Conservation (phyloP, 2,113 vertebrate genomes). For the Neolamprologus sp. region DNA sequence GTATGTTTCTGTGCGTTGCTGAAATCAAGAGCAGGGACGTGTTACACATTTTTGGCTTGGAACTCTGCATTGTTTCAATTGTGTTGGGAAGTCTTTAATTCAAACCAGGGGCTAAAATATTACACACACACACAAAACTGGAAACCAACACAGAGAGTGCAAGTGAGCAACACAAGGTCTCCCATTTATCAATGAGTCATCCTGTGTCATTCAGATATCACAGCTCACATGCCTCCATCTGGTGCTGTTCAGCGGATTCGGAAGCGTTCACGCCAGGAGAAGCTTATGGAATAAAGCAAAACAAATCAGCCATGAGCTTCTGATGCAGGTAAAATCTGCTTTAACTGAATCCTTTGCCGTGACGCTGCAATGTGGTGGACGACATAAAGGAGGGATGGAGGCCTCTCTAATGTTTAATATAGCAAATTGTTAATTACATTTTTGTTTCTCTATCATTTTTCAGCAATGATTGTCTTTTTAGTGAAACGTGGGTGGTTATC, state of each 20-base stretch:
- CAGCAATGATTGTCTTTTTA: background rate
- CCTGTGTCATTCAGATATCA: background rate
- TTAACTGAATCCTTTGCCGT: background rate
- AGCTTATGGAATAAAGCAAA: background rate
- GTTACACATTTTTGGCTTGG: constrained; percentile 4
- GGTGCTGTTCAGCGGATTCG: background rate
- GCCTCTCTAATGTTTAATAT: background rate
- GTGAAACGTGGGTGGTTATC: background rate
- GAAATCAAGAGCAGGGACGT: constrained; percentile 21
- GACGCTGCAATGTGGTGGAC: background rate
- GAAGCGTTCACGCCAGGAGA: background rate
- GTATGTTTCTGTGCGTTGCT: background rate
- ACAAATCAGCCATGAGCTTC: background rate
- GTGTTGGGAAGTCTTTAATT: constrained; percentile 53
- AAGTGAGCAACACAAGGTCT: background rate
- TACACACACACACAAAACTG: background rate
- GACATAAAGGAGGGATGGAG: background rate
- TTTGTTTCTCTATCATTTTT: background rate
- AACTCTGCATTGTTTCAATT: constrained; percentile 29
- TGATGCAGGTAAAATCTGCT: background rate
- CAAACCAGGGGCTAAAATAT: constrained; percentile 24
- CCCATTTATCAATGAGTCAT: constrained; percentile 4
- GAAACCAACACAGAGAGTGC: background rate
- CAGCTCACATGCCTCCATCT: background rate
- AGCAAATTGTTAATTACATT: background rate